These are phyloP conservation scores for Patella depressa DNA, from an alignment of 2,888 invertebrate genomes.

Conservation along the genomic window DNA sequence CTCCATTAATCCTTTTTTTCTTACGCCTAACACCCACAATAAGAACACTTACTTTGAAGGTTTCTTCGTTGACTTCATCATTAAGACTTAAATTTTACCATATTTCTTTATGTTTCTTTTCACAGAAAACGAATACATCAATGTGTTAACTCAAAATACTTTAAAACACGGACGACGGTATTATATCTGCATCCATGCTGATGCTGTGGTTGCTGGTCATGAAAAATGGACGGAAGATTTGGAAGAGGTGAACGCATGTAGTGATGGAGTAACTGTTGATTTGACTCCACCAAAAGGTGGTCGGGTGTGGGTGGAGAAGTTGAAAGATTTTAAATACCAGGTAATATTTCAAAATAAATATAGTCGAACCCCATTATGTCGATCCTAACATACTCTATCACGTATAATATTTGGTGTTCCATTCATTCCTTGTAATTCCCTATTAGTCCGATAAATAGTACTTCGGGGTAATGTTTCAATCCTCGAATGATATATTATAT, in stretches of 20 bases:
- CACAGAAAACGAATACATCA: not conserved
- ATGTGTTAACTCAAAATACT: not conserved
- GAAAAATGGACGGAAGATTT: constrained; percentile 45
- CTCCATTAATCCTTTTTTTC: too few species aligned
- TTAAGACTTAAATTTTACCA: too few species aligned
- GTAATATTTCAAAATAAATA: not conserved
- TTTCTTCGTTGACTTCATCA: too few species aligned
- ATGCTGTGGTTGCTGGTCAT: constrained; percentile 28
- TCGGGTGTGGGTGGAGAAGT: constrained; percentile 37
- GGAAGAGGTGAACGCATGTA: constrained; percentile 41
- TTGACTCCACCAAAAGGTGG: constrained; percentile 39
- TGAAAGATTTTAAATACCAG: constrained; percentile 4
- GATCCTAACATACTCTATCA: too few species aligned
- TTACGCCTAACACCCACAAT: too few species aligned
- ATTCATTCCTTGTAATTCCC: too few species aligned
- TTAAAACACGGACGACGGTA: constrained; percentile 40
- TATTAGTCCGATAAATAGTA: too few species aligned
- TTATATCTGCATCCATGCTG: constrained; percentile 42
- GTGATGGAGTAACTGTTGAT: constrained; percentile 52
- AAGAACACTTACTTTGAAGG: too few species aligned
- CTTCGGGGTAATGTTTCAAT: too few species aligned
- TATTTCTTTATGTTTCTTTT: too few species aligned
- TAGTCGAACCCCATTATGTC: too few species aligned
- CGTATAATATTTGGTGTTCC: too few species aligned
- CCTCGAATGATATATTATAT: not conserved